These are phyloP conservation scores for Sussaba pulchella DNA, from an alignment of 2,888 invertebrate genomes.

Conservation along the genomic window DNA sequence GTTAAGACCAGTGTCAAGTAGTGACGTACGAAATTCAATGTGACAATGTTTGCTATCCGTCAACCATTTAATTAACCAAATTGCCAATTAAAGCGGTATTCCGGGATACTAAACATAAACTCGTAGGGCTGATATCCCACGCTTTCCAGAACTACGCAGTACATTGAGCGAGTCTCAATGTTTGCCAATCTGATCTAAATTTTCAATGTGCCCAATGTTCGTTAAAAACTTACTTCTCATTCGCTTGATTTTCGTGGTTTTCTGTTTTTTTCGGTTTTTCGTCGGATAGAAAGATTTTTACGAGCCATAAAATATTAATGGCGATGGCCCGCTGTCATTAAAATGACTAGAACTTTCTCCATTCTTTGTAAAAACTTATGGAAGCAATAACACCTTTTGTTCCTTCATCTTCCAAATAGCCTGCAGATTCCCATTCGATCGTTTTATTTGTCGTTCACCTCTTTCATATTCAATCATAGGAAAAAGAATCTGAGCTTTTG, in stretches of 20 bases:
- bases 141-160: background rate
- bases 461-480: background rate
- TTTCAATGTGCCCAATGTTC: background rate
- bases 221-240: too few relatives aligned
- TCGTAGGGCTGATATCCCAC: background rate
- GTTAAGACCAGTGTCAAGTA: too few relatives aligned
- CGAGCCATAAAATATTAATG: too few relatives aligned
- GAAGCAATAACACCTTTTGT: too few relatives aligned
- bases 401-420: background rate
- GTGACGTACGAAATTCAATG: constrained; percentile 4
- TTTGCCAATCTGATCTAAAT: constrained; percentile 13
- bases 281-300: too few relatives aligned
- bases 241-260: too few relatives aligned
- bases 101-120: background rate
- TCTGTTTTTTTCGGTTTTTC: too few relatives aligned
- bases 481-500: background rate
- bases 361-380: too few relatives aligned
- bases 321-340: too few relatives aligned
- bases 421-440: background rate
- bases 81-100: background rate
- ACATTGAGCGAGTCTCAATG: background rate
- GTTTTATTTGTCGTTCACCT: constrained; percentile 19
- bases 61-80: background rate
- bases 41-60: background rate
- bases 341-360: too few relatives aligned